Evolutionary conservation across 1,140 invertebrate genomes (phyloP).

Genomic region (Mylabris phalerata): DNA sequence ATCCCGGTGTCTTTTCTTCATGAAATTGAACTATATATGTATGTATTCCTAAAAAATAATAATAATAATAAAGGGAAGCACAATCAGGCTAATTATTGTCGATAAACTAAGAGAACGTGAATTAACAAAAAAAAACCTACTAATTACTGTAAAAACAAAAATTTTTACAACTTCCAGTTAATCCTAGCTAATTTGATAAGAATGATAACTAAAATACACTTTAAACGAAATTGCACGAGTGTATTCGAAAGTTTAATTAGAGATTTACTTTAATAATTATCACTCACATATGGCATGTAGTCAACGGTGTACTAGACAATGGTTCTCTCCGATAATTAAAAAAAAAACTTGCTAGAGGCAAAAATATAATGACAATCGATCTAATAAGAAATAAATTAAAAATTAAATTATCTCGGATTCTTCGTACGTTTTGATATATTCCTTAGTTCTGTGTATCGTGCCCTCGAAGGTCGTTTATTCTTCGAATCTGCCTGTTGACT

Average conservation of each 20-base stretch:
- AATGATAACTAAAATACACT: background rate
- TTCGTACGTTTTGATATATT: slow-evolving; percentile 24
- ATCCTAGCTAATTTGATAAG: background rate
- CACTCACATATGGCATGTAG: slow-evolving; percentile 3
- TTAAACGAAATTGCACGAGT: slow-evolving; percentile 3
- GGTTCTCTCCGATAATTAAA: too few species aligned
- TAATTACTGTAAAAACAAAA: too few species aligned
- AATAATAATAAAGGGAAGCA: background rate
- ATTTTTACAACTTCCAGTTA: too few species aligned
- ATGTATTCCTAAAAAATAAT: background rate
- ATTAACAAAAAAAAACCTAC: too few species aligned
- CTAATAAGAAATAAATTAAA: too few species aligned
- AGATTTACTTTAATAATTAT: background rate
- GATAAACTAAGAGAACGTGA: too few species aligned
- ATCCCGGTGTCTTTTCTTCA: too few species aligned
- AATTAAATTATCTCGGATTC: slow-evolving; percentile 21
- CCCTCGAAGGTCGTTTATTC: slow-evolving; percentile 24
- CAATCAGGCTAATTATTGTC: too few species aligned
- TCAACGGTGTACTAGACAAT: too few species aligned
- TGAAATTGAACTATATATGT: background rate
- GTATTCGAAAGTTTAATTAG: background rate
- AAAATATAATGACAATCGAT: too few species aligned
- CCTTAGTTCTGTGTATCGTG: slow-evolving; percentile 32
- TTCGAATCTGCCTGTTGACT: slow-evolving; percentile 19
- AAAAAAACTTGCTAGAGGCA: too few species aligned